Evolutionary conservation across 2,113 vertebrate genomes (phyloP).

Genomic region (Callopanchax toddi): DNA sequence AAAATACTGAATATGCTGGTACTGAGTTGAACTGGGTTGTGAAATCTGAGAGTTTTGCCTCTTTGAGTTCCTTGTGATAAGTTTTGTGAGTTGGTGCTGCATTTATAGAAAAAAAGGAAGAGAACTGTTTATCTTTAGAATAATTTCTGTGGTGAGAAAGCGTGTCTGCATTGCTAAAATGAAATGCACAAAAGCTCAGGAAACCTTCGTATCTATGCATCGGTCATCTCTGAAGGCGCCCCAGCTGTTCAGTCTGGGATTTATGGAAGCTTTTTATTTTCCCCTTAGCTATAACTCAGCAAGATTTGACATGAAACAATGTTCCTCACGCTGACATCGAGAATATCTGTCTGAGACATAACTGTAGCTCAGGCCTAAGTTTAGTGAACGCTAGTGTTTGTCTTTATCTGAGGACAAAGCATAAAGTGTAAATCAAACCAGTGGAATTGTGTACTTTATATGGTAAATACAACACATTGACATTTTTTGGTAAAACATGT

Average conservation of each 20-base stretch:
- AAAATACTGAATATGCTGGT: no score
- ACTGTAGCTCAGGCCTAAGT: not conserved
- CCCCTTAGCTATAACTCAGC: constrained; percentile 37
- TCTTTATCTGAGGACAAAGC: no score
- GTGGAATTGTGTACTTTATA: not conserved
- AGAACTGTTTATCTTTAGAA: constrained; percentile 58
- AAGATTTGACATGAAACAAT: constrained; percentile 52
- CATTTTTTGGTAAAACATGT: not conserved
- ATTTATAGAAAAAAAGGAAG: constrained; percentile 11
- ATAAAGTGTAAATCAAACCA: not conserved
- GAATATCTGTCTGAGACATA: constrained; percentile 13
- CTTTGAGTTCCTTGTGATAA: no score
- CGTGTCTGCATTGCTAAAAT: constrained; percentile 65
- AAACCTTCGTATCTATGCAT: constrained; percentile 36
- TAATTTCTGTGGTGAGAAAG: constrained; percentile 58
- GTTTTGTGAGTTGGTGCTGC: not conserved
- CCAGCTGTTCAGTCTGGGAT: constrained; percentile 52
- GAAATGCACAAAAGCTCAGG: constrained; percentile 35
- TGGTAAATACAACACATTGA: not conserved
- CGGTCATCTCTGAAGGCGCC: constrained; percentile 43
- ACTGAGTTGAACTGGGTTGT: no score
- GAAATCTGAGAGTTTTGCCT: no score
- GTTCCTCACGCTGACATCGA: constrained; percentile 22
- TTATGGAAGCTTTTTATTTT: constrained; percentile 49
- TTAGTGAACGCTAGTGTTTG: no score